These are phyloP conservation scores for Napeogenes inachia DNA, from an alignment of 2,888 invertebrate genomes.

Conservation along the genomic window DNA sequence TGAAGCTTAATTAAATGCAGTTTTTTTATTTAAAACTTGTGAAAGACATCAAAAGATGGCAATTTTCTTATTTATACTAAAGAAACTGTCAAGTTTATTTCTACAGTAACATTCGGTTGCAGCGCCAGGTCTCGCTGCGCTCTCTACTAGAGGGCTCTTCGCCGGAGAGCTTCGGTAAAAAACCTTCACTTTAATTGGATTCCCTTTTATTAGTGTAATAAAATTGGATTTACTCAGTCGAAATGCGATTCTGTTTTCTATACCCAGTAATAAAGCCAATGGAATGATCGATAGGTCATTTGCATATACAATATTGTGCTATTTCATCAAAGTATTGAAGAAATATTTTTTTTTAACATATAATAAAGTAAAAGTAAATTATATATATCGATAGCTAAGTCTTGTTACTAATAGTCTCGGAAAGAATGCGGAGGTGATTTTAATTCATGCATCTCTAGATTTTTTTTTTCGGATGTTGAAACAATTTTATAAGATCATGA, in stretches of 20 bases:
- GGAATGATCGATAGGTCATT: neutral
- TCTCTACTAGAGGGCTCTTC: conserved; percentile 52
- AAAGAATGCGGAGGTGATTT: too few species aligned
- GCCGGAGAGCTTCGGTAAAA: conserved; percentile 53
- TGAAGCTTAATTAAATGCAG: too few species aligned
- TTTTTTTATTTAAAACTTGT: too few species aligned
- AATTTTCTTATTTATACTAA: conserved; percentile 10
- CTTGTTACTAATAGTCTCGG: too few species aligned
- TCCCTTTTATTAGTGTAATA: conserved; percentile 73
- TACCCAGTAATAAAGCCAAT: conserved; percentile 5
- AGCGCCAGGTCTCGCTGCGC: conserved; percentile 22
- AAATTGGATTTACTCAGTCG: conserved; percentile 53
- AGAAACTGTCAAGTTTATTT: conserved; percentile 21
- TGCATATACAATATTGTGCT: neutral
- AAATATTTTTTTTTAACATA: too few species aligned
- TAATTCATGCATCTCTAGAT: too few species aligned
- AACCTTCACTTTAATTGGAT: conserved; percentile 71
- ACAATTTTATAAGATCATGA: neutral
- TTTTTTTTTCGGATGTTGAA: too few species aligned
- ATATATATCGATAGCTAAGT: too few species aligned
- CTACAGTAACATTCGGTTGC: conserved; percentile 17
- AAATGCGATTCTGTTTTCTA: conserved; percentile 1
- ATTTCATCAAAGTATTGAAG: too few species aligned
- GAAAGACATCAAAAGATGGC: neutral
- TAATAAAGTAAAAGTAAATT: too few species aligned